phyloP scores from a whole-genome alignment of 1,140 invertebrate species.

The Antheraea pernyi region DNA sequence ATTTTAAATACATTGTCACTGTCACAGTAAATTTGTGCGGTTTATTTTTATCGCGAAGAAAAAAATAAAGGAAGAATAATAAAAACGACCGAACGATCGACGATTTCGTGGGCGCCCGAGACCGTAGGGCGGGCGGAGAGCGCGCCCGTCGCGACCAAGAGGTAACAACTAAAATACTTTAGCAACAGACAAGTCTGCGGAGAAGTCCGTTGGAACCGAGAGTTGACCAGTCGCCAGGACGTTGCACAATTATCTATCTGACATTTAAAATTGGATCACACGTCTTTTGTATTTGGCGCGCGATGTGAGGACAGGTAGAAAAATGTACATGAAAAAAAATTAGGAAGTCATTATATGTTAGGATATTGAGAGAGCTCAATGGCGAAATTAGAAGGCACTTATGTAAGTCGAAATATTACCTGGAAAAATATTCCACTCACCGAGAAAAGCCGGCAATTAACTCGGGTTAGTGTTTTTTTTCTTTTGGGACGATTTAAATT shows the following conservation, averaged over 20 bases:
- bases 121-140: conserved; percentile 12
- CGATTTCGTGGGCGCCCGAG: conserved; percentile 15
- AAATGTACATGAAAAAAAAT: not conserved
- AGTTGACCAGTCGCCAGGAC: conserved; percentile 58
- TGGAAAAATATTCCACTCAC: too few species aligned
- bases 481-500: too few species aligned
- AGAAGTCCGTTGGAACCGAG: conserved; percentile 16
- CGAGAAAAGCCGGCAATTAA: too few species aligned
- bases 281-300: conserved; percentile 14
- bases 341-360: too few species aligned
- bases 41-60: conserved; percentile 19
- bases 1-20: conserved; percentile 18
- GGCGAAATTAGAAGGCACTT: too few species aligned
- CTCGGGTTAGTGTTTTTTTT: too few species aligned
- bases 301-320: conserved; percentile 25
- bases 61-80: conserved; percentile 16
- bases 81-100: conserved; percentile 8
- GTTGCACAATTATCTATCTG: conserved; percentile 74
- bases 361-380: too few species aligned
- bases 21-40: not conserved
- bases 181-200: conserved; percentile 37
- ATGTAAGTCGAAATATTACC: too few species aligned
- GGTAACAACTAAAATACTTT: conserved; percentile 32
- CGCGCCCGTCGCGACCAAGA: conserved; percentile 9
- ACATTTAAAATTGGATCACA: conserved; percentile 76